Conservation (phyloP, 2,888 invertebrate genomes). For the Carabus problematicus region DNA sequence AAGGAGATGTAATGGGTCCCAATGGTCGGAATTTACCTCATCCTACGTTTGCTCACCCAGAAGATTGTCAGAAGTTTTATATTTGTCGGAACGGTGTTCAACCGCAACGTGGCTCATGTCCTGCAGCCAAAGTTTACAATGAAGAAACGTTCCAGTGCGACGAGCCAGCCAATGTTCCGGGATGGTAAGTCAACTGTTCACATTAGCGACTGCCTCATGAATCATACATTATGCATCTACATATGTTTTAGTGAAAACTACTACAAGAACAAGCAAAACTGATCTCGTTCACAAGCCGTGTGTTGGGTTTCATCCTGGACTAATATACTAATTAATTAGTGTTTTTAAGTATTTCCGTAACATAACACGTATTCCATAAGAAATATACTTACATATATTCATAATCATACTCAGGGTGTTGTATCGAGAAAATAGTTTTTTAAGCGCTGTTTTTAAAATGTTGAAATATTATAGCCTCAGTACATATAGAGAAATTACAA, state of each 20-base stretch:
- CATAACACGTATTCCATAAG: too few species aligned
- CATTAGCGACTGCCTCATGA: not conserved
- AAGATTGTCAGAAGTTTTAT: slow-evolving; percentile 84
- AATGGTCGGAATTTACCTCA: slow-evolving; percentile 75
- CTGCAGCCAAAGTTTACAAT: slow-evolving; percentile 78
- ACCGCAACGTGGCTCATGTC: slow-evolving; percentile 79
- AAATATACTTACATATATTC: too few species aligned
- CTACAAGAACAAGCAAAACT: slow-evolving; percentile 59
- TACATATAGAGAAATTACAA: too few species aligned
- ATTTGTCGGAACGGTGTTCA: slow-evolving; percentile 79
- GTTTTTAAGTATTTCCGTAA: too few species aligned
- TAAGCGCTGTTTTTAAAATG: too few species aligned
- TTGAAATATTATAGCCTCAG: too few species aligned
- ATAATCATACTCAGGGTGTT: too few species aligned
- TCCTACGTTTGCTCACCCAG: slow-evolving; percentile 79
- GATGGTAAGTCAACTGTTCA: slow-evolving; percentile 68
- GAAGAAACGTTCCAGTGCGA: slow-evolving; percentile 80
- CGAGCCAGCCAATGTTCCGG: slow-evolving; percentile 76
- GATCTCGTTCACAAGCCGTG: slow-evolving; percentile 1
- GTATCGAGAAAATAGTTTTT: too few species aligned
- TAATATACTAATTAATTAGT: too few species aligned
- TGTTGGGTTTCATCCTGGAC: slow-evolving; percentile 1
- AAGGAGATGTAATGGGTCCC: slow-evolving; percentile 70
- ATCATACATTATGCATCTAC: slow-evolving; percentile 1
- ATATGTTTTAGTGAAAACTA: slow-evolving; percentile 70